A percentile compares a stretch with the other conserved stretches of the same genome.
phyloP scores from a whole-genome alignment of 2,888 invertebrate genomes.

The Listrodromus nycthemerus region DNA sequence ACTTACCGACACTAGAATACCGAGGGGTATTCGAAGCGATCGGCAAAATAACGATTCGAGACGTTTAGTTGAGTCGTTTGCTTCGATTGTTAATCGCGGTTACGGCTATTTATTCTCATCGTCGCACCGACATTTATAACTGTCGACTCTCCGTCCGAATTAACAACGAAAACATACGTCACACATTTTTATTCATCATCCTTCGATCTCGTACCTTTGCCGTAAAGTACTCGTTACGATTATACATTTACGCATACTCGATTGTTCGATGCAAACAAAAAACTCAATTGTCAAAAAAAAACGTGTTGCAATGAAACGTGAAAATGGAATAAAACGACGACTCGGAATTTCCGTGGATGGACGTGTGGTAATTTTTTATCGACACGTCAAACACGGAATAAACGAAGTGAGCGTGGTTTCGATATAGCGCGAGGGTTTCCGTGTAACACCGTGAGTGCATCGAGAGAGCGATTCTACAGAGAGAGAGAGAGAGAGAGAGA shows the following conservation, averaged over 20 bases:
- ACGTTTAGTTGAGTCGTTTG: constrained; percentile 80
- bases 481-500: constrained; percentile 12
- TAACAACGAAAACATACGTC: constrained; percentile 13
- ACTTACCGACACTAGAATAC: not conserved
- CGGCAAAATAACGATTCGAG: constrained; percentile 75
- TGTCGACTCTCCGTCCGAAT: not conserved
- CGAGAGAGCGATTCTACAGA: constrained; percentile 43
- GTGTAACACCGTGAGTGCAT: constrained; percentile 52
- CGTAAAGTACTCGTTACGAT: not conserved
- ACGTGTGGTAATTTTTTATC: constrained; percentile 60
- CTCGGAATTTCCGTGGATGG: constrained; percentile 30
- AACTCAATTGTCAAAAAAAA: not conserved
- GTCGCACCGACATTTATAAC: constrained; percentile 2
- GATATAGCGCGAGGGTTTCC: constrained; percentile 27
- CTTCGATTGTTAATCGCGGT: constrained; percentile 75
- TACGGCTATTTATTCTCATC: constrained; percentile 55
- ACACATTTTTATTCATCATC: not conserved
- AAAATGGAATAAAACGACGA: constrained; percentile 53
- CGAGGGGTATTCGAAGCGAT: not conserved
- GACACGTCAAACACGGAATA: constrained; percentile 55
- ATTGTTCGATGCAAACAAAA: not conserved
- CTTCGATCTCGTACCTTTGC: not conserved
- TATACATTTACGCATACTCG: not conserved
- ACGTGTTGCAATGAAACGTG: not conserved
- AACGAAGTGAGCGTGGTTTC: constrained; percentile 42